Evolutionary conservation across 2,113 vertebrate genomes (phyloP), one percentile per base, ranked within the genome.

Genomic region (Bos javanicus): DNA sequence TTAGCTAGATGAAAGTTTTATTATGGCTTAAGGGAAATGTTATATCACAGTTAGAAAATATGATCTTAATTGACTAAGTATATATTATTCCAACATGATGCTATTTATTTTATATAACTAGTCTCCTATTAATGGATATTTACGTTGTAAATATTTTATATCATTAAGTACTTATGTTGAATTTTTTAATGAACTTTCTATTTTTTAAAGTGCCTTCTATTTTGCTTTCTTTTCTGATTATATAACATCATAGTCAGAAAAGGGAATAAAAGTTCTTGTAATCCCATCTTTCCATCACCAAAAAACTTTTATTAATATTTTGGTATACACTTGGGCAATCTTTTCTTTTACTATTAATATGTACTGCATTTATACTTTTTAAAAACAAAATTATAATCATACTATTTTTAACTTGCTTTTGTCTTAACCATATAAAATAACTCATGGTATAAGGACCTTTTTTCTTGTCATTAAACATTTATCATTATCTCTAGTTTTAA

Each of bases 391-490:
- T 64, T 3, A 50, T 33, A 88, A 78, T 93, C 15, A 6, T 50
- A 67, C 30, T 82, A 16, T 62, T 87, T 67, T 85, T 93, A 93
- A 92, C 36, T 96, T 85, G 8, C 39, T 74, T 60, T 92, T 46
- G 48, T 97, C 76, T 90, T 93, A 87, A 84, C 1, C 4, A 2
- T 54, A 50, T 80, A 89, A 87, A 52, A 52, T 82, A 87, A 90
- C 56, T 82, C 60, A 57, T 0, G 23, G 21, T 83, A 25, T 67
- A 46, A 97, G 28, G 87, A 59, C 78, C 56, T 82, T 60, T 80
- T 90, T 90, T 82, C 15, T 59, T 67, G 28, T 90, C 7, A 76
- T 76, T 96, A 86, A 94, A 56, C 95, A 87, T 67, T 97, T 93
- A 85, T 86, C 74, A 96, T 25, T 57, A 33, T 59, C 46, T 19